Base-by-base conservation (phyloP, 2,888 invertebrate genomes). In the Epirrhoe alternata region DNA sequence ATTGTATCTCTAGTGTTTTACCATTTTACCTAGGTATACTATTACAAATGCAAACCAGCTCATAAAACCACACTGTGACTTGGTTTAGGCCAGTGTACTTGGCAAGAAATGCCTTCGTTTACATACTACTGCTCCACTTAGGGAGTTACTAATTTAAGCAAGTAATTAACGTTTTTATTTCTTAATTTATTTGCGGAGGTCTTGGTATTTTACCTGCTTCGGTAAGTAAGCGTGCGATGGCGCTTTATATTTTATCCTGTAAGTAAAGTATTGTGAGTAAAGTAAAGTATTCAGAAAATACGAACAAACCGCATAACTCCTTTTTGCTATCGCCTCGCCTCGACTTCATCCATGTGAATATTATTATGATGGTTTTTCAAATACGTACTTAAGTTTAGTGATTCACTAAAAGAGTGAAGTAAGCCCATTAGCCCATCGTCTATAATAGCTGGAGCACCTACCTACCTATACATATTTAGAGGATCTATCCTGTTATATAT, bases 61-160 rank as follows among this genome's bases (percentile, higher is more conserved):
- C 2, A 45, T 51, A 33, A 8, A 6, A 14, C 31, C 12, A 6
- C 31, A 50, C 66, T 66, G 51, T 62, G 58, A 16, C 35, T 35
- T 45, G 12, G 52, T 76, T 77, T 74, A 70, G 68, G 66, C 68
- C 67, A 57, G 60, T 68, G 69, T 67, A 69, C 61, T 64, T 58
- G 61, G 68, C 55, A 65, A 62, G 61, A 31, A 64, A 64, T 55
- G 42, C 59, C 62, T 61, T 68, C 62, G 56, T 71, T 73, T 69
- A 64, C 73, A 71, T 73, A 66, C 62, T 66, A 66, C 64, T 60
- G 66, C 59, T 67, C 55, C 59, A 67, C 59, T 59, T 66, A 62
- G 30, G 35, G 16, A 56, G 55, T 63, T 51, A 60, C 66, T 67
- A 56, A 67, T 67, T 67, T 67, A 66, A 51, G 14, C 63, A 47